phyloP scores from a whole-genome alignment of 2,113 vertebrate species.

The Seriola aureovittata region DNA sequence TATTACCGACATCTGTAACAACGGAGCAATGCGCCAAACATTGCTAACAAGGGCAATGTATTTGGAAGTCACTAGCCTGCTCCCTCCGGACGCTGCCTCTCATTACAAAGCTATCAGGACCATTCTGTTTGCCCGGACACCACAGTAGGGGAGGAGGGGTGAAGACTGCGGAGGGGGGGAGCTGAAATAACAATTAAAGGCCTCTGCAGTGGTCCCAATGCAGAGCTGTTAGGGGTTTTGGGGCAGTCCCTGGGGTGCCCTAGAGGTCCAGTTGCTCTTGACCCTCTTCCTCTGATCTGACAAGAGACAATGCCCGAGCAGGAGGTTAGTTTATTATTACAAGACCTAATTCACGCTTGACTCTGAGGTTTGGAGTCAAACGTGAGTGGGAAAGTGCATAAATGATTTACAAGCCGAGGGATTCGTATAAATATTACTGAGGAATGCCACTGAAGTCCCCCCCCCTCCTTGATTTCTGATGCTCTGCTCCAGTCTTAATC shows the following conservation, averaged over 20 bases:
- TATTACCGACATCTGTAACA: constrained; percentile 86
- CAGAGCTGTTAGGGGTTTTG: constrained; percentile 54
- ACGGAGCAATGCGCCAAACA: constrained; percentile 79
- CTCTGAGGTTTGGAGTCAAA: constrained; percentile 67
- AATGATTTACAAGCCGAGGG: constrained; percentile 77
- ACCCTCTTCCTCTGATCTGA: constrained; percentile 69
- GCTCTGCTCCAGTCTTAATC: constrained; percentile 73
- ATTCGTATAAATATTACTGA: constrained; percentile 71
- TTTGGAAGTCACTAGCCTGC: constrained; percentile 82
- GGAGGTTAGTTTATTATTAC: constrained; percentile 72
- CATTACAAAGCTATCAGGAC: constrained; percentile 83
- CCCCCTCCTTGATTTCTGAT: constrained; percentile 56
- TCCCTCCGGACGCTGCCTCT: constrained; percentile 79
- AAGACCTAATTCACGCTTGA: constrained; percentile 62
- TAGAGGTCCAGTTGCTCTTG: constrained; percentile 75
- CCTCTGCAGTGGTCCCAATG: constrained; percentile 49
- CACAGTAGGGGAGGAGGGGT: constrained; percentile 37
- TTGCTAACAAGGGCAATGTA: constrained; percentile 86
- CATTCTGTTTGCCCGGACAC: constrained; percentile 77
- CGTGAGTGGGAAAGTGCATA: constrained; percentile 70
- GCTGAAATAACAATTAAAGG: constrained; percentile 82
- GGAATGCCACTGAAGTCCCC: constrained; percentile 69
- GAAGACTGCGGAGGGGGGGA: constrained; percentile 44
- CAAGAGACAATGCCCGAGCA: constrained; percentile 65
- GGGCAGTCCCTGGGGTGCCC: constrained; percentile 68